A percentile compares a stretch with the other conserved stretches of the same genome.
Evolutionary conservation across 2,888 invertebrate species (phyloP).

Genomic region (Troides helena): DNA sequence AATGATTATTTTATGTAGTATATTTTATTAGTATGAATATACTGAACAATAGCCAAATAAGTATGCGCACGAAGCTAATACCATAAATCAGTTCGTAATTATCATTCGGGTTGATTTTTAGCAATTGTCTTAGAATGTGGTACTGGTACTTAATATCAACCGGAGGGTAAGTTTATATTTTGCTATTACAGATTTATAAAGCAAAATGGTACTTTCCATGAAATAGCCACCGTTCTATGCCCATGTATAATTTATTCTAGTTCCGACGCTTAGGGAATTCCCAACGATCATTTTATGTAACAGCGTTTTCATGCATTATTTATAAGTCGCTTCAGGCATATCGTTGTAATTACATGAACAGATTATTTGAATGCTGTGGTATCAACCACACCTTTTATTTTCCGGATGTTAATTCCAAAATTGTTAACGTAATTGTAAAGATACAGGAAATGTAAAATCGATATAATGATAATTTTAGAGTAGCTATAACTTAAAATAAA

Average conservation of each 20-base stretch:
- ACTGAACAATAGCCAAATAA: background rate
- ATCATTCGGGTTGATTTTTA: background rate
- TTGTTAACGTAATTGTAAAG: background rate
- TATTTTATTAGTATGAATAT: too few relatives aligned
- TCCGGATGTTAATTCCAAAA: background rate
- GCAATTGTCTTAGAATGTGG: background rate
- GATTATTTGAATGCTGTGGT: background rate
- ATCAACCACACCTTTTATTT: background rate
- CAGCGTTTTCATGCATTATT: conserved; percentile 17
- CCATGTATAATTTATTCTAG: conserved; percentile 18
- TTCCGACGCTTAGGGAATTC: conserved; percentile 25
- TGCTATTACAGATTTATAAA: background rate
- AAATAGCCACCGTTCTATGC: conserved; percentile 8
- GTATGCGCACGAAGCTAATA: background rate
- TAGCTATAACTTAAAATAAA: background rate
- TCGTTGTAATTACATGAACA: background rate
- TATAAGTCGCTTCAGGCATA: conserved; percentile 12
- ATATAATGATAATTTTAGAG: background rate
- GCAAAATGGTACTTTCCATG: conserved; percentile 15
- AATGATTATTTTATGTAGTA: too few relatives aligned
- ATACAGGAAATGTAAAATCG: background rate
- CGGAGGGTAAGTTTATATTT: background rate
- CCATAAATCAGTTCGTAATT: conserved; percentile 1
- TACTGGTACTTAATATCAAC: background rate
- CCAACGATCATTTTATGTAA: conserved; percentile 25